Conservation (phyloP, 2,113 vertebrate genomes). For the Nycticorax nycticorax region DNA sequence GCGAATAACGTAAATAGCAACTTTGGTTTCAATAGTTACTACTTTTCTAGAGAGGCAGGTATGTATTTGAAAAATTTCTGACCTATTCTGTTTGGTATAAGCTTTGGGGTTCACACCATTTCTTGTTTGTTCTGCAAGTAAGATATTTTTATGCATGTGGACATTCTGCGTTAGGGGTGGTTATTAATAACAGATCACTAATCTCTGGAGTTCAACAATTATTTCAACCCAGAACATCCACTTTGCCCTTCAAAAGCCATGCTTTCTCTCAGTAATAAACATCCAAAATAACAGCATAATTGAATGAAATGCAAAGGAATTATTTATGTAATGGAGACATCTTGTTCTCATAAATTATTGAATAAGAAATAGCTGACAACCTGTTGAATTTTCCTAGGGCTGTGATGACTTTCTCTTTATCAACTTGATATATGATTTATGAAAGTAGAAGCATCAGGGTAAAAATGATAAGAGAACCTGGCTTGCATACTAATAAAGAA, state of each 20-base stretch:
- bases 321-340: constrained; percentile 74
- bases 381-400: constrained; percentile 65
- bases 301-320: constrained; percentile 70
- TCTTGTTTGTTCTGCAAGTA: background rate
- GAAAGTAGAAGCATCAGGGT: constrained; percentile 44
- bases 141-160: background rate
- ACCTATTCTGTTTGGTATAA: background rate
- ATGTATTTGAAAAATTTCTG: background rate
- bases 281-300: constrained; percentile 58
- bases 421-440: constrained; percentile 72
- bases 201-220: background rate
- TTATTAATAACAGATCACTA: background rate
- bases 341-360: constrained; percentile 73
- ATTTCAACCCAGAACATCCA: background rate
- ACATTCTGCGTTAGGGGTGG: background rate
- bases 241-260: constrained; percentile 33
- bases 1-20: background rate
- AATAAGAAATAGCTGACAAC: constrained; percentile 56
- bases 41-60: background rate
- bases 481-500: constrained; percentile 30
- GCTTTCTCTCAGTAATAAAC: constrained; percentile 35
- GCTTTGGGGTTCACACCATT: background rate
- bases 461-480: constrained; percentile 57
- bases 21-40: background rate
- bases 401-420: constrained; percentile 61